Percentiles rank a stretch among this genome's conserved stretches.
Conservation (phyloP, 2,113 vertebrate genomes). For the sheep (Ovis aries) region ARS-UI_Ramb_v3.0 NC_056068.1:23075501-23076000, state of each 20-base stretch:
- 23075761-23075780: background rate
- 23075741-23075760: background rate
- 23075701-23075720: background rate
- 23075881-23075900: constrained; percentile 7
- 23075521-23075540: background rate
- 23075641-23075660: background rate
- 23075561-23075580: background rate
- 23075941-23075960: constrained; percentile 34
- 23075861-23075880: background rate
- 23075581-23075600: background rate
- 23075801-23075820: fast-evolving
- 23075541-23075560: background rate
- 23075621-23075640: background rate
- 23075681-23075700: background rate
- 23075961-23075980: constrained; percentile 20
- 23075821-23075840: too few relatives aligned
- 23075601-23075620: background rate
- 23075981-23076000: background rate
- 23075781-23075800: fast-evolving
- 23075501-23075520: background rate
- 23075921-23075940: constrained; percentile 16
- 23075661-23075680: background rate
- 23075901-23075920: constrained; percentile 18
- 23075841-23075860: background rate
- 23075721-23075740: background rate